A percentile compares a stretch with the other conserved stretches of the same genome.
These are phyloP conservation scores for Brachionus plicatilis DNA, from an alignment of 1,140 invertebrate species.

Conservation along the genomic window DNA sequence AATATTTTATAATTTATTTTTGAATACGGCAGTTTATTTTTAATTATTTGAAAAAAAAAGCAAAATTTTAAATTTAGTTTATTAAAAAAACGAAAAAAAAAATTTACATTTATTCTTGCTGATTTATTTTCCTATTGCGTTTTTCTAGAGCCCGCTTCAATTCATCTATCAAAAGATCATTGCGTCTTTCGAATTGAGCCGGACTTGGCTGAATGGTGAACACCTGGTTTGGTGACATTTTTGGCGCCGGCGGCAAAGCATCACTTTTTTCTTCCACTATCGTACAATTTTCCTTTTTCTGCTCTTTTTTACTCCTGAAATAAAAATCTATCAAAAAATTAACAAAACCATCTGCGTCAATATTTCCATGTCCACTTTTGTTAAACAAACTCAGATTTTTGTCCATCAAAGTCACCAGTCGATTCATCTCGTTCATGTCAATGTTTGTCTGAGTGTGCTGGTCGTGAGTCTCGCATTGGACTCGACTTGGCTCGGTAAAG, in stretches of 20 bases:
- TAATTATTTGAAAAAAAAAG: too few species aligned
- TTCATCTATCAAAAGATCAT: neutral
- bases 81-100: neutral
- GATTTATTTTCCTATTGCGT: neutral
- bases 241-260: neutral
- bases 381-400: neutral
- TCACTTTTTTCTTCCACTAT: neutral
- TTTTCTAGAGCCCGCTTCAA: neutral
- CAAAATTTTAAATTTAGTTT: too few species aligned
- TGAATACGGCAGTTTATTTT: too few species aligned
- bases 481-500: neutral
- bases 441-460: neutral
- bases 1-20: too few species aligned
- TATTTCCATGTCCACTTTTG: neutral
- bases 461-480: neutral
- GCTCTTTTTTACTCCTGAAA: neutral
- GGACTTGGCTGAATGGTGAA: neutral
- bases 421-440: constrained; percentile 2
- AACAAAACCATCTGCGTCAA: constrained; percentile 2
- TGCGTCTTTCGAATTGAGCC: neutral
- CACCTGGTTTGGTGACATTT: neutral
- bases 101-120: neutral
- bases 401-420: neutral
- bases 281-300: neutral
- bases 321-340: constrained; percentile 17